Evolutionary conservation across 2,113 vertebrate species (phyloP).

Genomic region (Orthonyx spaldingii): DNA sequence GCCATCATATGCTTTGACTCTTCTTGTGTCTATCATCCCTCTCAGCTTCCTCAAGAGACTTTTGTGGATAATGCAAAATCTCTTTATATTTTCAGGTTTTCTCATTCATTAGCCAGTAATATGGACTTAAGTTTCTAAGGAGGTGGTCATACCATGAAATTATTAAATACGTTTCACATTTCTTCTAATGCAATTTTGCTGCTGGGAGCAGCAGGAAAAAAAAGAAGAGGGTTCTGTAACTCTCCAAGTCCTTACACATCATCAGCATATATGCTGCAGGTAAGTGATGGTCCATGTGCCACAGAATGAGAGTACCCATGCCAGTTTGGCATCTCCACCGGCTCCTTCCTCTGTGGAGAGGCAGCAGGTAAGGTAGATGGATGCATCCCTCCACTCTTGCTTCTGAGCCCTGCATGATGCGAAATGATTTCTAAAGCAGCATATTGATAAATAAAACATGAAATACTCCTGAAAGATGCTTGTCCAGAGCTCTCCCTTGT

Average conservation of each 20-base stretch:
- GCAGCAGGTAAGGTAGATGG: not conserved
- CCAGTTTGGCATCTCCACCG: not conserved
- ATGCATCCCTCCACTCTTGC: not conserved
- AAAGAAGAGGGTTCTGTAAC: not conserved
- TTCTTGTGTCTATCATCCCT: not conserved
- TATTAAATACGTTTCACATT: not conserved
- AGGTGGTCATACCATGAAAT: not conserved
- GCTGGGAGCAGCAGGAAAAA: not conserved
- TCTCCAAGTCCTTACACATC: not conserved
- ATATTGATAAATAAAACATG: conserved; percentile 27
- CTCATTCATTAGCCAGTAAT: not conserved
- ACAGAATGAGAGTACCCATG: not conserved
- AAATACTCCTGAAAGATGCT: not conserved
- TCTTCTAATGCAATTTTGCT: not conserved
- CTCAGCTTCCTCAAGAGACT: not conserved
- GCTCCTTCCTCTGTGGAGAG: not conserved
- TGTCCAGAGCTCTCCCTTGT: not conserved
- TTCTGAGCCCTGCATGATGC: not conserved
- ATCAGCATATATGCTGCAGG: not conserved
- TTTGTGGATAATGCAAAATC: not conserved
- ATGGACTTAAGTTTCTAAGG: not conserved
- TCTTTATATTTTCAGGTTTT: not conserved
- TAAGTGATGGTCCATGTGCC: not conserved
- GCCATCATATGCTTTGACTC: not conserved
- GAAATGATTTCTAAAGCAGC: not conserved